Evolutionary conservation across 2,888 invertebrate species (phyloP).

Genomic region (Apotomis turbidana): DNA sequence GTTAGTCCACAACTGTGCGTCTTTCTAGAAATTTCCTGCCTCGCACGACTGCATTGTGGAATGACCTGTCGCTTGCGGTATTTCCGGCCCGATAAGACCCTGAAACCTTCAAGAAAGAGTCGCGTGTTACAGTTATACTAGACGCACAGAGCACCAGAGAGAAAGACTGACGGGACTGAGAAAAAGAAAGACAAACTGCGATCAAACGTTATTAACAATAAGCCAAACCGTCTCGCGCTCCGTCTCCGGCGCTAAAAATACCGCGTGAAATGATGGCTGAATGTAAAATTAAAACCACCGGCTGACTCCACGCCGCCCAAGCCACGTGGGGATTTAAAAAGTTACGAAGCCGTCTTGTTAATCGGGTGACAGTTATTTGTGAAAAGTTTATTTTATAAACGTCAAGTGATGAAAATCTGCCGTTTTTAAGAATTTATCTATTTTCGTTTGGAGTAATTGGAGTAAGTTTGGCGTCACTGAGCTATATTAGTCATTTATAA

Average conservation of each 20-base stretch:
- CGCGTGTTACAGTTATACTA: too few relatives aligned
- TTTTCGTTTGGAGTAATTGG: not conserved
- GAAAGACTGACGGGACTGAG: too few relatives aligned
- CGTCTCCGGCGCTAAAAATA: conserved; percentile 61
- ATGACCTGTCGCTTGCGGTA: too few relatives aligned
- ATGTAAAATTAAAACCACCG: conserved; percentile 67
- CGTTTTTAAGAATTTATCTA: not conserved
- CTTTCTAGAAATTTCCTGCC: too few relatives aligned
- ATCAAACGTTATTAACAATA: conserved; percentile 24
- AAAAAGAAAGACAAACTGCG: too few relatives aligned
- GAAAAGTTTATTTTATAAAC: conserved; percentile 21
- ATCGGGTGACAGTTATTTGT: conserved; percentile 49
- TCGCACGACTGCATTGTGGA: too few relatives aligned
- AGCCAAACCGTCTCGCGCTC: conserved; percentile 48
- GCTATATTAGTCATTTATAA: not conserved
- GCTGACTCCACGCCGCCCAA: conserved; percentile 48
- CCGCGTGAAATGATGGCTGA: conserved; percentile 69
- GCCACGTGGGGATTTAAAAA: conserved; percentile 56
- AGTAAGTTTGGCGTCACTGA: conserved; percentile 10
- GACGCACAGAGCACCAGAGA: too few relatives aligned
- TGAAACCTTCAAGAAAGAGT: too few relatives aligned
- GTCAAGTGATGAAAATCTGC: conserved; percentile 5
- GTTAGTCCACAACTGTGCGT: too few relatives aligned
- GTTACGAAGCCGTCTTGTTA: conserved; percentile 53
- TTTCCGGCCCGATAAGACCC: too few relatives aligned